Conservation (phyloP, 2,888 invertebrate species). For the Clusia tigrina region DNA sequence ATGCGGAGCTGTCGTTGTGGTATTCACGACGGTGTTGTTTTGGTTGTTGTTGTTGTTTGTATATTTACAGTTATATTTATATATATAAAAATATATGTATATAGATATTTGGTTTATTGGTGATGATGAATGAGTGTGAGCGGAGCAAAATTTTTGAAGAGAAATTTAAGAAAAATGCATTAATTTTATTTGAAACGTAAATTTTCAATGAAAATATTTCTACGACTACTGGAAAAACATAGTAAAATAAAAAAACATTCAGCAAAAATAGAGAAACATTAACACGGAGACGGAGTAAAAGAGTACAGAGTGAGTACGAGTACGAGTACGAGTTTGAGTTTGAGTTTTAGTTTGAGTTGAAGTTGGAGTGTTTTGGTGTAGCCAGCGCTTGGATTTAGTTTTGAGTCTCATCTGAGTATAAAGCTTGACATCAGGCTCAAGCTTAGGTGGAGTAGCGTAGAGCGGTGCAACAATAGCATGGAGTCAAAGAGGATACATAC, state of each 20-base stretch:
- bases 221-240: background rate
- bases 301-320: background rate
- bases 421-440: too few relatives aligned
- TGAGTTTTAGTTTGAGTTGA: too few relatives aligned
- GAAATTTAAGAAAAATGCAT: constrained; percentile 3
- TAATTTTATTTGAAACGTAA: background rate
- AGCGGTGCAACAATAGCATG: too few relatives aligned
- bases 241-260: background rate
- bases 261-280: constrained; percentile 1
- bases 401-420: too few relatives aligned
- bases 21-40: too few relatives aligned
- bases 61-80: constrained; percentile 25
- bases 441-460: too few relatives aligned
- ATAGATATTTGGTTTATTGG: constrained; percentile 27
- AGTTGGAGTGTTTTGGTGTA: too few relatives aligned
- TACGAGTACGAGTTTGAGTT: too few relatives aligned
- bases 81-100: background rate
- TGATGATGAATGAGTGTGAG: constrained; percentile 10
- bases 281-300: constrained; percentile 1
- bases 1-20: constrained; percentile 79
- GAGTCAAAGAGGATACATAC: too few relatives aligned
- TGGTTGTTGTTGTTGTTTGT: constrained; percentile 27
- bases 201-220: constrained; percentile 1
- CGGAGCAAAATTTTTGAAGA: background rate
- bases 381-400: too few relatives aligned